Evolutionary conservation across 2,888 invertebrate genomes (phyloP).

Genomic region (Gryllus longicercus): DNA sequence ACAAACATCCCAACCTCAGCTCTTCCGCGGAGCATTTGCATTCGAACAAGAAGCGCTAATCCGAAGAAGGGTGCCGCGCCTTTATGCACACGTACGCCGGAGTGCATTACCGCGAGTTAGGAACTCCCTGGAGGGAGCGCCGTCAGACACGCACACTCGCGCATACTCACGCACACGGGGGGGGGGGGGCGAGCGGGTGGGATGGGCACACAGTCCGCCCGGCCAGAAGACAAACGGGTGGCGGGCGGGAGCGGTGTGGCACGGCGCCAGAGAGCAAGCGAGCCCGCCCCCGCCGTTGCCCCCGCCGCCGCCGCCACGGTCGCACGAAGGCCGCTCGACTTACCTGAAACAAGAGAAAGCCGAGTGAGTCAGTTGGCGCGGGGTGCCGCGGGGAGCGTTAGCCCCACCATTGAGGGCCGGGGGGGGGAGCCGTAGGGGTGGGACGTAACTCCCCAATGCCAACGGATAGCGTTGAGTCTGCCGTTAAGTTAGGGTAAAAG

Average conservation of each 20-base stretch:
- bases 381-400: not conserved
- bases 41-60: not conserved
- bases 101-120: not conserved
- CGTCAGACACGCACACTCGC: not conserved
- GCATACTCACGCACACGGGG: not conserved
- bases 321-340: not conserved
- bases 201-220: not conserved
- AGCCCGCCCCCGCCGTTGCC: not conserved
- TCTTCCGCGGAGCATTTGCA: not conserved
- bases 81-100: not conserved
- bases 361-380: constrained; percentile 8
- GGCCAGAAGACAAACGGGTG: not conserved
- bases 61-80: not conserved
- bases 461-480: too few species aligned
- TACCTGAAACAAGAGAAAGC: not conserved
- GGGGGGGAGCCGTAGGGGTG: too few species aligned
- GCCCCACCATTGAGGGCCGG: not conserved
- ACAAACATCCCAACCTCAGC: not conserved
- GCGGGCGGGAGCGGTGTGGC: not conserved
- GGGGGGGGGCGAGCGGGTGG: not conserved
- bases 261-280: not conserved
- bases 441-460: too few species aligned
- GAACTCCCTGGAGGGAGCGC: not conserved
- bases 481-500: too few species aligned
- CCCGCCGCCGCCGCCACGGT: not conserved